Percentiles rank a stretch among this genome's conserved stretches.
Conservation (phyloP, 2,888 invertebrate species). For the Drepanosiphum platanoidis region DNA sequence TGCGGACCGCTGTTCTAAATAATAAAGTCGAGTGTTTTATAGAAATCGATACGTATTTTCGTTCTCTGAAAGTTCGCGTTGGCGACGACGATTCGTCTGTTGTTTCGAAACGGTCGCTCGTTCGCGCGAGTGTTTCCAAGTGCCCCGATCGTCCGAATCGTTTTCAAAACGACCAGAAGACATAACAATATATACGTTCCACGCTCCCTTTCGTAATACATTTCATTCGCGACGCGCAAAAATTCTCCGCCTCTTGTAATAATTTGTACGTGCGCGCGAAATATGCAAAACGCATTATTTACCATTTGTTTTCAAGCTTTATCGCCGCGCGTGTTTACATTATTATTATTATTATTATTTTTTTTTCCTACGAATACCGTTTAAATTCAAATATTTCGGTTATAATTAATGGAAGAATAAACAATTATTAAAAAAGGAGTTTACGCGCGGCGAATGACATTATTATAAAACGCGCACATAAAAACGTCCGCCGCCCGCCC, state of each 20-base stretch:
- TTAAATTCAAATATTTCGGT: conserved; percentile 15
- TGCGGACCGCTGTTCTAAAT: too few relatives aligned
- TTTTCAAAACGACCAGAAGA: too few relatives aligned
- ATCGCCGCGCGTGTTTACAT: background rate
- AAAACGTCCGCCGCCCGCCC: too few relatives aligned
- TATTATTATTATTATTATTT: background rate
- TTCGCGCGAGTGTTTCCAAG: too few relatives aligned
- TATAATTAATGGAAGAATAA: conserved; percentile 33
- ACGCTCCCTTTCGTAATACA: too few relatives aligned
- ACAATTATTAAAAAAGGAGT: conserved; percentile 7
- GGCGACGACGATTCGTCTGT: too few relatives aligned
- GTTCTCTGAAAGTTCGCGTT: too few relatives aligned
- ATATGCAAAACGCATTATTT: conserved; percentile 24
- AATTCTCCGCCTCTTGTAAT: background rate
- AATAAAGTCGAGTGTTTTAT: too few relatives aligned
- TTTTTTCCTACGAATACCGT: background rate
- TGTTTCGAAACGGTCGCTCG: too few relatives aligned
- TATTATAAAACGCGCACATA: background rate
- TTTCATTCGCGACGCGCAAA: background rate
- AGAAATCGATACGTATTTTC: too few relatives aligned
- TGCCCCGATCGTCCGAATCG: too few relatives aligned
- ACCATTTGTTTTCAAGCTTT: conserved; percentile 35
- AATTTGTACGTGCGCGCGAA: background rate
- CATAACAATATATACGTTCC: too few relatives aligned
- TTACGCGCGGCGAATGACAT: background rate